phyloP scores from a whole-genome alignment of 2,797 vertebrate genomes.

The Enteromius afrohamiltoni region DNA sequence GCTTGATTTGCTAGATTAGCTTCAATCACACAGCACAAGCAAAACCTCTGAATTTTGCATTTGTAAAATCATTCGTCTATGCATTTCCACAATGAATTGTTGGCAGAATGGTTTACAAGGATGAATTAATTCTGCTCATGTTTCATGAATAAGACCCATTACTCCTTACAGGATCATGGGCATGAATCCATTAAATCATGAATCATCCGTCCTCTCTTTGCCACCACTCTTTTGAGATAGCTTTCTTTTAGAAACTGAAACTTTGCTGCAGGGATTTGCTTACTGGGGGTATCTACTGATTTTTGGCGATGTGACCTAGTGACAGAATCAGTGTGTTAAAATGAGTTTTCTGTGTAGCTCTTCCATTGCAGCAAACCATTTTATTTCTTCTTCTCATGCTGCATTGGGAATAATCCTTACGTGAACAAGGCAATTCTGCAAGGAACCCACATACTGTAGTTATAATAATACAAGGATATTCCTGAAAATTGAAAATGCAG shows the following conservation, averaged over 20 bases:
- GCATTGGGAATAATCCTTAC: not conserved
- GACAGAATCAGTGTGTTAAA: no score
- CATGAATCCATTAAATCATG: slow-evolving; percentile 10
- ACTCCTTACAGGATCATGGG: not conserved
- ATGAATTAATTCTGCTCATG: not conserved
- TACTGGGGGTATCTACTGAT: not conserved
- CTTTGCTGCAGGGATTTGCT: slow-evolving; percentile 1
- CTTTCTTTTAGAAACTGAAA: not conserved
- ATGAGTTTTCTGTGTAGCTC: not conserved
- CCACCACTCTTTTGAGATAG: no score
- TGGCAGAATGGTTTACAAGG: not conserved
- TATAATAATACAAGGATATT: not conserved
- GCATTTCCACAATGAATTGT: not conserved
- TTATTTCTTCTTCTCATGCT: not conserved
- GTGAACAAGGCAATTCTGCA: not conserved
- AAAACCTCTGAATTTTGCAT: not conserved
- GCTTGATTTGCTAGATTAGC: no score
- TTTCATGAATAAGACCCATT: not conserved
- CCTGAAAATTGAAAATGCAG: not conserved
- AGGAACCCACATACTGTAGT: not conserved
- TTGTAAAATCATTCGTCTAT: not conserved
- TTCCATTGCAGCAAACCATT: not conserved
- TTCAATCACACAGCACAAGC: not conserved
- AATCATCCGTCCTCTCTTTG: not conserved
- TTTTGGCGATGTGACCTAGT: not conserved